These are phyloP conservation scores for Sesia apiformis DNA, from an alignment of 2,888 invertebrate genomes.

Conservation along the genomic window DNA sequence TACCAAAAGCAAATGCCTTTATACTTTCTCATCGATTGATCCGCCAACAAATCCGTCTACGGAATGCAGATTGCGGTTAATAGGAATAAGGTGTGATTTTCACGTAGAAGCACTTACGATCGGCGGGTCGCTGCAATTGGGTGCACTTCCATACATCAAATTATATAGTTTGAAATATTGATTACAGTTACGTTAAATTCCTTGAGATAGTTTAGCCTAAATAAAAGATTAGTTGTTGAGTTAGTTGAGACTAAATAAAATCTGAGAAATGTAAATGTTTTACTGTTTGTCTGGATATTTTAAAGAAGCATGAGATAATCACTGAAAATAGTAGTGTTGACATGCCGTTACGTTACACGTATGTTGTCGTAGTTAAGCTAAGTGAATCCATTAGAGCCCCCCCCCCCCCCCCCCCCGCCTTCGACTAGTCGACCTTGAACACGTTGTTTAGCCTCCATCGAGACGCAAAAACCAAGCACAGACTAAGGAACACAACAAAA, in stretches of 20 bases:
- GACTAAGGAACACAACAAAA: not conserved
- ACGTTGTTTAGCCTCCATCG: slow-evolving; percentile 1
- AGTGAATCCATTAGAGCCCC: slow-evolving; percentile 33
- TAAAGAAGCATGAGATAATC: slow-evolving; percentile 15
- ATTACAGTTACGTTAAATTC: too few species aligned
- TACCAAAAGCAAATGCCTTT: slow-evolving; percentile 18
- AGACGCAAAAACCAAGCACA: not conserved
- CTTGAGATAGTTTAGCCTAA: too few species aligned
- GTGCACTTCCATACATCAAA: too few species aligned
- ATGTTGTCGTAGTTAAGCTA: slow-evolving; percentile 15
- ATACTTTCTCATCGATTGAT: slow-evolving; percentile 29
- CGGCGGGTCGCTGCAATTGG: too few species aligned
- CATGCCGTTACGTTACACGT: slow-evolving; percentile 7
- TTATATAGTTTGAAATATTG: too few species aligned
- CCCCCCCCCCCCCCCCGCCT: too few species aligned
- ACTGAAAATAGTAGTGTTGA: slow-evolving; percentile 11
- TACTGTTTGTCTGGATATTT: not conserved
- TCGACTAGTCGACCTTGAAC: slow-evolving; percentile 17
- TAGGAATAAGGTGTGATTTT: slow-evolving; percentile 43
- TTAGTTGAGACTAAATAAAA: too few species aligned
- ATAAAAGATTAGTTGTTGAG: too few species aligned
- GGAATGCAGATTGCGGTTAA: slow-evolving; percentile 28
- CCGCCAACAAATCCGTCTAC: slow-evolving; percentile 39
- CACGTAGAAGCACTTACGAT: slow-evolving; percentile 3
- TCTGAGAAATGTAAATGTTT: too few species aligned